Evolutionary conservation across 2,888 invertebrate genomes (phyloP), one percentile per base, ranked within the genome.

Genomic region (Spisula subtruncata): DNA sequence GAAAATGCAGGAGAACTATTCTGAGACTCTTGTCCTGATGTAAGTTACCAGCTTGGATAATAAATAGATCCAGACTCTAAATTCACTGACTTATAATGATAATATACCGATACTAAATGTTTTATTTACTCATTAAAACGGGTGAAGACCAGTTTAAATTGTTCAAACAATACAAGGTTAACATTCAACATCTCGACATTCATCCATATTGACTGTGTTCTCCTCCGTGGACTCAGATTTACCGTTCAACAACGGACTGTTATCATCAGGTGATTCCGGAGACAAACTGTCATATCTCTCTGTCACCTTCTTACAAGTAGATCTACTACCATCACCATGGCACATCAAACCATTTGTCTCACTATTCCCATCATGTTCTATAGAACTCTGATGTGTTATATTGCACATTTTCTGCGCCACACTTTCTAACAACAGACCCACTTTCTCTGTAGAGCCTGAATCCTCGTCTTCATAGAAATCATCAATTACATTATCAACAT

Each of bases 371-470:
- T 80, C 35, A 12, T 80, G 54, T 16, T 20, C 60, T 20, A 35
- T 51, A 54, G 81, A 25, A 81, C 29, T 54, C 25, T 66, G 71
- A 80, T 86, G 85, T 20, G 85, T 86, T 20, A 90, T 87, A 88
- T 89, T 91, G 89, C 90, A 90, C 89, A 94, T 91, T 87, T 93
- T 93, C 29, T 93, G 41, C 10, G 94, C 92, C 60, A 92, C 92
- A 83, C 89, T 92, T 35, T 93, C 93, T 86, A 94, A 89, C n/a
- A 94, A 91, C 16, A 92, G 87, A 56, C 89, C 88, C 18, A 94
- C 86, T 83, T 87, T 90, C 82, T 92, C 90, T 29, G 91, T 90
- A 12, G 91, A 86, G 51, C 93, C 90, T 51, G 71, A 1, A 83
- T 93, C 92, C 16, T 88, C 89, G 66, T 87, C 48, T 81, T 88